Base-by-base conservation (phyloP, 92 coral and sea anemone genomes). In the Muricea muricata region DNA sequence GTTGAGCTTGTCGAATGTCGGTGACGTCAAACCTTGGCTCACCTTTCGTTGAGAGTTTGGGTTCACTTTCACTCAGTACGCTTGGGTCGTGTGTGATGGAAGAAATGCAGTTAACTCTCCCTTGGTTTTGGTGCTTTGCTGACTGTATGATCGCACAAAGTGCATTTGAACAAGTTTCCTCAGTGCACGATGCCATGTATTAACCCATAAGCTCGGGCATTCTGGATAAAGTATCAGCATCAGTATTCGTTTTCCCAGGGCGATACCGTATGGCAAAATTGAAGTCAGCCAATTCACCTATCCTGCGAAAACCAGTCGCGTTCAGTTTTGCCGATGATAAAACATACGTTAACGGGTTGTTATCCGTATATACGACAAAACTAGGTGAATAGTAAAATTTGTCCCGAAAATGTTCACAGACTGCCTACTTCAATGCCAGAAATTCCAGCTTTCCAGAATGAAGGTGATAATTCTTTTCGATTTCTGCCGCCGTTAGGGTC, bases 361-460 rank as follows among this genome's bases (percentile, higher is more conserved):
- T 81, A 60, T 17, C 66, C 77, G 85, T 67, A 26, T 32, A 65
- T 12, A 80, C 85, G 2, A 3, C 23, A 55, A 55, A 55, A 12
- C 4, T 3, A 4, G 63, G 63, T 4, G 63, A 79, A 35, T 84
- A 74, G 66, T 74, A 84, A 9, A 84, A 82, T 6, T 73, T 72
- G n/a, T 84, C 87, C 14, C 87, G 31, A 40, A 84, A 84, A 6
- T 84, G 87, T 24, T 83, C 81, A 72, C 83, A 83, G 15, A 55
- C 15, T 4, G 78, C 79, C 78, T 68, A 70, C 7, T 82, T 82
- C n/a, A 68, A 75, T 7, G 87, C 72, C 4, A 81, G 34, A 50
- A 74, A 72, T 26, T 87, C 90, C 74, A 86, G 25, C 66, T 65
- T 85, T 21, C 89, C 67, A 11, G 89, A 77, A 28, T 85, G 78